These are phyloP conservation scores for Zingel zingel DNA, from an alignment of 2,113 vertebrate genomes.

Conservation along the genomic window DNA sequence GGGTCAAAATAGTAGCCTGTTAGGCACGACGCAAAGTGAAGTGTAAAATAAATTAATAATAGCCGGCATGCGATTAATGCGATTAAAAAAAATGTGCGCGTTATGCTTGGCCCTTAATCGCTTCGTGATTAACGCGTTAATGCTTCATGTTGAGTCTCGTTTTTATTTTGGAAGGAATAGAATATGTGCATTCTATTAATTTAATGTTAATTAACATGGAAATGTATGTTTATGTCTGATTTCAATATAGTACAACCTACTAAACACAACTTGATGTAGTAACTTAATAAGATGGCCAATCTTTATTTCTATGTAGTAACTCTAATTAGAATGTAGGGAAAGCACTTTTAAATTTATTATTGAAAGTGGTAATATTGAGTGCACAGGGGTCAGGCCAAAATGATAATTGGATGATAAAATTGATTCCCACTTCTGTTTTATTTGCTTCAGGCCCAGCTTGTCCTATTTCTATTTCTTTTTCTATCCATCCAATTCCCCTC, in stretches of 20 bases:
- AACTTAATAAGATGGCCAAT: conserved; percentile 34
- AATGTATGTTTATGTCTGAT: neutral
- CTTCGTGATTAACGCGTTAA: too few species aligned
- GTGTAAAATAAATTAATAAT: too few species aligned
- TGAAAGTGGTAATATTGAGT: conserved; percentile 72
- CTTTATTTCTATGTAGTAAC: conserved; percentile 29
- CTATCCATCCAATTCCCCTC: conserved; percentile 72
- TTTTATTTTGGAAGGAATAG: conserved; percentile 18
- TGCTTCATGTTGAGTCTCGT: conserved; percentile 12
- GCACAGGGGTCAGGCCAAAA: conserved; percentile 76
- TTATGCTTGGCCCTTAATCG: too few species aligned
- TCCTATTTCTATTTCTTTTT: conserved; percentile 80
- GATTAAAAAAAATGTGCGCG: too few species aligned
- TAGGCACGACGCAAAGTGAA: too few species aligned
- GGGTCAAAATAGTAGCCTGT: too few species aligned
- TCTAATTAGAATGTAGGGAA: conserved; percentile 65
- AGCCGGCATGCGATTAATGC: too few species aligned
- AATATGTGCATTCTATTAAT: conserved; percentile 3
- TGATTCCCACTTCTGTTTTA: conserved; percentile 73
- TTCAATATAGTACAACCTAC: conserved; percentile 6
- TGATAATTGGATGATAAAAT: conserved; percentile 82
- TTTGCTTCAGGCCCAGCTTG: conserved; percentile 81
- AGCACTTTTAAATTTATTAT: conserved; percentile 65
- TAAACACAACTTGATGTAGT: conserved; percentile 11
- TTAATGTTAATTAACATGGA: conserved; percentile 13